These are phyloP conservation scores for Drosophila nigrodunni DNA, from an alignment of 1,140 invertebrate genomes.

Conservation along the genomic window DNA sequence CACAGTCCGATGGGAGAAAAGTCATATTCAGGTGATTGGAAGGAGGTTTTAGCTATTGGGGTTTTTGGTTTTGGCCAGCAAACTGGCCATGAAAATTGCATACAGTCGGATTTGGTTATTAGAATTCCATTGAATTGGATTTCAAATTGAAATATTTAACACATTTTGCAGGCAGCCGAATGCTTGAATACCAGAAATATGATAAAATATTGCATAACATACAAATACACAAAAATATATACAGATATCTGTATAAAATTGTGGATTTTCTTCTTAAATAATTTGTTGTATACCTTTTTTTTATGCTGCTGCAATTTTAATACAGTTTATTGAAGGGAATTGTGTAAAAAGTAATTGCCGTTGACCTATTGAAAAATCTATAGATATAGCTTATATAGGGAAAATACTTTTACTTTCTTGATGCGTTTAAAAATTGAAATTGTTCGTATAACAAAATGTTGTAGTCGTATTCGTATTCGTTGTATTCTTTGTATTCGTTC, in stretches of 20 bases:
- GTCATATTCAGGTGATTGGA: not conserved
- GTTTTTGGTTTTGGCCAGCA: slow-evolving; percentile 57
- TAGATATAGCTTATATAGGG: not conserved
- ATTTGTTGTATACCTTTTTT: too few species aligned
- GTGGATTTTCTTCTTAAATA: too few species aligned
- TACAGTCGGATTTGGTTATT: slow-evolving; percentile 73
- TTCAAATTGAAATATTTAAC: slow-evolving; percentile 80
- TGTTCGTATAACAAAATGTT: too few species aligned
- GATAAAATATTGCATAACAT: too few species aligned
- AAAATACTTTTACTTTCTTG: slow-evolving; percentile 47
- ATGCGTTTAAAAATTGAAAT: slow-evolving; percentile 22
- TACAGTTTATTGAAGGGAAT: slow-evolving; percentile 3
- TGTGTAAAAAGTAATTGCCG: slow-evolving; percentile 13
- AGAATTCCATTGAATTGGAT: slow-evolving; percentile 78
- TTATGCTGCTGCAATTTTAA: too few species aligned
- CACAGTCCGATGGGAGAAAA: slow-evolving; percentile 2
- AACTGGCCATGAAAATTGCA: slow-evolving; percentile 74
- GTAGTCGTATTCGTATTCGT: not conserved
- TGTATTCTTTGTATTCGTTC: slow-evolving; percentile 14
- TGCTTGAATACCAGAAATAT: slow-evolving; percentile 4
- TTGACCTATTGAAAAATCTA: slow-evolving; percentile 18
- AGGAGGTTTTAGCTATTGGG: not conserved
- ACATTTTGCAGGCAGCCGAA: slow-evolving; percentile 43
- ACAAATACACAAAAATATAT: too few species aligned
- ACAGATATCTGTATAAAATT: too few species aligned